A percentile compares a stretch with the other conserved stretches of the same genome.
Conservation (phyloP, 2,797 vertebrate species). For the Oreochromis grahami region DNA sequence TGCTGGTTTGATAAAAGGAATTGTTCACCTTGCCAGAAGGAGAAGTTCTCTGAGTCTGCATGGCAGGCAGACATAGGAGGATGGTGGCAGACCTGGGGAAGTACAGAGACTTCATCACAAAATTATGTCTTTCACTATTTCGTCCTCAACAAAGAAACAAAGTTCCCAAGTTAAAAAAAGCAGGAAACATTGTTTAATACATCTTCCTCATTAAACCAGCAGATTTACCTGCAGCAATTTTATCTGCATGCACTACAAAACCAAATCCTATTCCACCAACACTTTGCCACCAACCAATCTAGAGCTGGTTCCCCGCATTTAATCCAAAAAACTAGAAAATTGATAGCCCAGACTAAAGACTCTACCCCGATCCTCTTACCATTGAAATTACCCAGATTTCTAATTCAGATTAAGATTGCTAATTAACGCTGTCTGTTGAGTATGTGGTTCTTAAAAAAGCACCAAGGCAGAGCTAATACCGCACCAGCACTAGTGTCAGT, state of each 20-base stretch:
- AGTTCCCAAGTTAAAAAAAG: neutral
- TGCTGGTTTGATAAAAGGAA: neutral
- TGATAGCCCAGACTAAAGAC: neutral
- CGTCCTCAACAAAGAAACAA: neutral
- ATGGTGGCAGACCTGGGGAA: slow-evolving; percentile 86
- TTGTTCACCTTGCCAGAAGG: slow-evolving; percentile 91
- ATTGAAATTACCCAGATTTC: accelerated
- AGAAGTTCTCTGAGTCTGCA: slow-evolving; percentile 85
- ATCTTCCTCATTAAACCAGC: neutral
- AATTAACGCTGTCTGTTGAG: neutral
- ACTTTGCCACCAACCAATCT: neutral
- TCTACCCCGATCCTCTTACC: accelerated
- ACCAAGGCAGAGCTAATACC: accelerated
- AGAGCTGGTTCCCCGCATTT: accelerated
- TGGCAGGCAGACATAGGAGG: slow-evolving; percentile 93
- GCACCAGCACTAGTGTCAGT: neutral
- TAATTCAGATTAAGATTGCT: neutral
- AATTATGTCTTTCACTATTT: neutral
- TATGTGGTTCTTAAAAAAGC: neutral
- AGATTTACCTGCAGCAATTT: neutral
- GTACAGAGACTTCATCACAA: neutral
- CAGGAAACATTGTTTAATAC: neutral
- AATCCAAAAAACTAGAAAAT: neutral
- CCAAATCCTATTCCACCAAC: neutral
- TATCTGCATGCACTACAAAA: neutral